phyloP scores from a whole-genome alignment of 1,140 invertebrate genomes.

The Euwallacea fornicatus region DNA sequence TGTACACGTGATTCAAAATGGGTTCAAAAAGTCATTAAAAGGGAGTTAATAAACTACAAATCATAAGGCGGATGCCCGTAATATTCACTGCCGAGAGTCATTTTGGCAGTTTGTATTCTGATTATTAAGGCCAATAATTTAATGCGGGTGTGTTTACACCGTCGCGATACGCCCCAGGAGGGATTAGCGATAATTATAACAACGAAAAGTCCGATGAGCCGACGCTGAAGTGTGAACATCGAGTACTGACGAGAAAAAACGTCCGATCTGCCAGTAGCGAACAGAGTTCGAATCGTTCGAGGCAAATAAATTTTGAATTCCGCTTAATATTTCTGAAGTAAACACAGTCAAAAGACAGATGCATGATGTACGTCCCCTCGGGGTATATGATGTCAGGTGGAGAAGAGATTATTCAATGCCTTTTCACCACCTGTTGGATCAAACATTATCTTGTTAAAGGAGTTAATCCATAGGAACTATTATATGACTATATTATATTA shows the following conservation, averaged over 20 bases:
- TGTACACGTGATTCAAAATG: not conserved
- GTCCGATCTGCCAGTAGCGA: too few species aligned
- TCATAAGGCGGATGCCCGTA: conserved; percentile 1
- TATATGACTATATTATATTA: too few species aligned
- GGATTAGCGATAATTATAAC: too few species aligned
- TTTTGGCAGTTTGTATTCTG: not conserved
- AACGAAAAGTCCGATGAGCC: too few species aligned
- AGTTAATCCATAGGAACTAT: not conserved
- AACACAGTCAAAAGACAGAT: conserved; percentile 23
- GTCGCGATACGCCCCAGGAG: not conserved
- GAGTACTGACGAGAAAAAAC: too few species aligned
- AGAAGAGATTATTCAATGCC: conserved; percentile 22
- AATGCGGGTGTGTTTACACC: not conserved
- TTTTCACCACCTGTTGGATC: conserved; percentile 19
- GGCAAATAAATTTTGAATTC: too few species aligned
- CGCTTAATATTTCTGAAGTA: not conserved
- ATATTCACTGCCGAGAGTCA: not conserved
- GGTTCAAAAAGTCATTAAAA: conserved; percentile 4
- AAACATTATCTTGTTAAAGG: conserved; percentile 18
- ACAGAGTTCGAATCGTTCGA: too few species aligned
- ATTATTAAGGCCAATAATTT: not conserved
- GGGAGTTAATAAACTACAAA: conserved; percentile 1
- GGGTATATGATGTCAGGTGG: conserved; percentile 22
- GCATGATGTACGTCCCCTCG: conserved; percentile 18
- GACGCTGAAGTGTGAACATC: too few species aligned